Evolutionary conservation across 2,113 vertebrate genomes (phyloP).

Genomic region (Trogon surrucura): DNA sequence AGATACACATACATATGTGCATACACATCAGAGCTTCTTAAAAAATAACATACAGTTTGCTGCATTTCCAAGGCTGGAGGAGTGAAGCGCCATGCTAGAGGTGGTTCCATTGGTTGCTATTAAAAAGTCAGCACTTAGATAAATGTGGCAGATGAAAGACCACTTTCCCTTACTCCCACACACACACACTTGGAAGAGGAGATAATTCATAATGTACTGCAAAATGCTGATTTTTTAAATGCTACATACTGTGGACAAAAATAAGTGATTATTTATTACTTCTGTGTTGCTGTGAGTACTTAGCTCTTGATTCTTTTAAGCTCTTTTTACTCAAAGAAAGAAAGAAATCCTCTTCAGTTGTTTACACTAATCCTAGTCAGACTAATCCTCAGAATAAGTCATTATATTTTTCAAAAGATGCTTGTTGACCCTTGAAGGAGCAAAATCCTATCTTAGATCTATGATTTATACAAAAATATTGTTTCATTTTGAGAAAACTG

Average conservation of each 20-base stretch:
- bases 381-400: background rate
- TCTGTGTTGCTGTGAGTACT: background rate
- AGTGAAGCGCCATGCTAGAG: background rate
- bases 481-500: background rate
- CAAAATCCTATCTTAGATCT: background rate
- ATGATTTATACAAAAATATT: background rate
- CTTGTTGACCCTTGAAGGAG: background rate
- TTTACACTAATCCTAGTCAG: background rate
- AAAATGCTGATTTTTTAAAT: constrained; percentile 18
- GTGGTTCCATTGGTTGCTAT: background rate
- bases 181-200: background rate
- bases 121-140: background rate
- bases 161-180: background rate
- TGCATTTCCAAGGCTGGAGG: background rate
- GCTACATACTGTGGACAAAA: constrained; percentile 1
- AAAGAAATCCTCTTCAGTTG: background rate
- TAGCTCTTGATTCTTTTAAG: background rate
- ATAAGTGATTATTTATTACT: constrained; percentile 1
- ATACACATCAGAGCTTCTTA: background rate
- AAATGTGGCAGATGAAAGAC: background rate
- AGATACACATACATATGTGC: background rate
- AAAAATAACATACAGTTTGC: background rate
- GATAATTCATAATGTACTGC: background rate
- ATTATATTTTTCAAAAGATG: background rate
- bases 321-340: background rate